These are phyloP conservation scores for Campylorhamphus procurvoides DNA, from an alignment of 2,113 vertebrate species.

Conservation along the genomic window DNA sequence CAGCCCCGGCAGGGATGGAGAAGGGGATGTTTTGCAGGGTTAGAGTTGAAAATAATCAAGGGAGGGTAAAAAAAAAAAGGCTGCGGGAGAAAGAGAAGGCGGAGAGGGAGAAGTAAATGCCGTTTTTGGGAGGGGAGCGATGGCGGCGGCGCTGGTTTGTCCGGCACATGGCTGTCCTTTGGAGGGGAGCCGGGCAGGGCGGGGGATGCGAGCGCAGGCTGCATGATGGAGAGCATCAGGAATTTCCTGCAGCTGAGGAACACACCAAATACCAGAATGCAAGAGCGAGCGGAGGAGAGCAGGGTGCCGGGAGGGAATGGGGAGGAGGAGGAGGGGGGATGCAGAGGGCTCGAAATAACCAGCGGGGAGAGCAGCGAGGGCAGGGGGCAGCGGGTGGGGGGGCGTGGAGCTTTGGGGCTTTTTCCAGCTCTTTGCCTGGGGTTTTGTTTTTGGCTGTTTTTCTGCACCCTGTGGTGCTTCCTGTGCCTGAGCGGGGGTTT, in stretches of 20 bases:
- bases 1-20: neutral
- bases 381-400: neutral
- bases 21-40: neutral
- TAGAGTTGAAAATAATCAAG: neutral
- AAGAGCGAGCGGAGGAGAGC: constrained; percentile 56
- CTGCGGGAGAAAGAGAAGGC: neutral
- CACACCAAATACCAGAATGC: constrained; percentile 73
- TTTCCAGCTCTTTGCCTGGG: neutral
- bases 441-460: neutral
- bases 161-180: constrained; percentile 80
- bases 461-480: neutral
- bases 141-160: constrained; percentile 64
- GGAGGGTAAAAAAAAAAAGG: neutral
- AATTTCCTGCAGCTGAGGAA: constrained; percentile 94
- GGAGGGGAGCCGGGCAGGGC: constrained; percentile 84
- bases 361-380: neutral
- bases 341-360: neutral
- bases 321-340: neutral
- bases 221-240: constrained; percentile 95
- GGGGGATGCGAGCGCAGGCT: constrained; percentile 75
- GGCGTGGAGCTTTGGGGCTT: neutral
- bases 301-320: constrained; percentile 13
- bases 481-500: neutral
- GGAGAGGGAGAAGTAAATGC: neutral
- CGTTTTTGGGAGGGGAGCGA: neutral